A percentile compares a stretch with the other conserved stretches of the same genome.
phyloP scores from a whole-genome alignment of 2,797 vertebrate species.

The Sebastes diploproa region DNA sequence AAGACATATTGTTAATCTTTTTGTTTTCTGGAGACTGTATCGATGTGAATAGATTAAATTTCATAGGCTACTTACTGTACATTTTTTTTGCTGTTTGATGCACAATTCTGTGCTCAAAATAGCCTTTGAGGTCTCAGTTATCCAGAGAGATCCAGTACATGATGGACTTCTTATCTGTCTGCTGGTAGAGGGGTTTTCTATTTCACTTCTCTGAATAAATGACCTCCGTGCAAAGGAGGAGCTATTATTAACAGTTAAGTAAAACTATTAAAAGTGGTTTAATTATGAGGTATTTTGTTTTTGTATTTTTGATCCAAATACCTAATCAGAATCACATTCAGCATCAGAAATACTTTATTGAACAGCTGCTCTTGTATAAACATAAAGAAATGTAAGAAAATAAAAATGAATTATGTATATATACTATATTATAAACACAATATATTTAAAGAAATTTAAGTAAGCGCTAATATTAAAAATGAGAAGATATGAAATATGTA shows the following conservation, averaged over 20 bases:
- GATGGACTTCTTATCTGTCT: neutral
- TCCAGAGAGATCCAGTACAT: constrained; percentile 1
- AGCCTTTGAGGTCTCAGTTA: constrained; percentile 40
- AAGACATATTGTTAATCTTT: neutral
- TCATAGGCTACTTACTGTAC: neutral
- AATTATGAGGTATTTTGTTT: neutral
- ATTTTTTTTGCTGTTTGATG: neutral
- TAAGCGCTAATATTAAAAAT: too few relatives aligned
- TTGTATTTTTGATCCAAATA: neutral
- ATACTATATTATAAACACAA: too few relatives aligned
- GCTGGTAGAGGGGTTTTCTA: neutral
- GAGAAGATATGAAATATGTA: too few relatives aligned
- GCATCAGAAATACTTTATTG: too few relatives aligned
- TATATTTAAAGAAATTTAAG: too few relatives aligned
- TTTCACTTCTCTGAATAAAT: constrained; percentile 20
- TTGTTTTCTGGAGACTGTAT: constrained; percentile 14
- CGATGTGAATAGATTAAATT: constrained; percentile 40
- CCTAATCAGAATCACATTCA: neutral
- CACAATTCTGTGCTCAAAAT: constrained; percentile 38
- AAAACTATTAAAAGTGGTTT: neutral
- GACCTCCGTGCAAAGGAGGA: neutral
- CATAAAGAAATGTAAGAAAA: too few relatives aligned
- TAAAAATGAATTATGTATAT: too few relatives aligned
- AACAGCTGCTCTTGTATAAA: too few relatives aligned
- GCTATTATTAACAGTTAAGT: neutral